Evolutionary conservation across 1,140 invertebrate species (phyloP).

Genomic region (Neodiprion fabricii): DNA sequence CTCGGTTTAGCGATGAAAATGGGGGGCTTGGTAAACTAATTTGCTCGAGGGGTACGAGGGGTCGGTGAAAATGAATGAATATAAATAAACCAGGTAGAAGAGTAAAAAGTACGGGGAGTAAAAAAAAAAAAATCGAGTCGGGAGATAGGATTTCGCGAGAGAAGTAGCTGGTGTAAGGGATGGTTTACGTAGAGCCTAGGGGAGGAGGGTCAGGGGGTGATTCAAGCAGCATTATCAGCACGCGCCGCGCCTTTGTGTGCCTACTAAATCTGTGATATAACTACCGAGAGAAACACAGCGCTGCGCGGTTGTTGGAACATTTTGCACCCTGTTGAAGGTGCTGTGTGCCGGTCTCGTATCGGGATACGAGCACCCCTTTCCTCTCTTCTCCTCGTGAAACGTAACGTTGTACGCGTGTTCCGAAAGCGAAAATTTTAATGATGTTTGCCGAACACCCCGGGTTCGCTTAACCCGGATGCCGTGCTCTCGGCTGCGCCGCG

Average conservation of each 20-base stretch:
- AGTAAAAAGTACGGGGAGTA: neutral
- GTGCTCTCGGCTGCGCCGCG: too few relatives aligned
- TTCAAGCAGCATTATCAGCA: conserved; percentile 57
- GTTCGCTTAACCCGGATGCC: conserved; percentile 13
- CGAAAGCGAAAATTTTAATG: conserved; percentile 47
- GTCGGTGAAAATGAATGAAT: neutral
- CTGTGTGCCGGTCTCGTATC: too few relatives aligned
- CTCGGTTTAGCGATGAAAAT: too few relatives aligned
- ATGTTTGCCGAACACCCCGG: conserved; percentile 42
- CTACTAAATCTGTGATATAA: conserved; percentile 58
- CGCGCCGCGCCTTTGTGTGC: conserved; percentile 55
- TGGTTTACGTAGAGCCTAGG: neutral
- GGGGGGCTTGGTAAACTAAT: too few relatives aligned
- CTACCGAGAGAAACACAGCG: conserved; percentile 19
- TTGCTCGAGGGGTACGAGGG: neutral
- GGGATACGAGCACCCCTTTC: too few relatives aligned
- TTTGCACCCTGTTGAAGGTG: neutral
- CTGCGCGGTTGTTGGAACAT: neutral
- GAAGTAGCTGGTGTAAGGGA: conserved; percentile 14
- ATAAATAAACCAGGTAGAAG: too few relatives aligned
- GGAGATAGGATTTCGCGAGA: conserved; percentile 8
- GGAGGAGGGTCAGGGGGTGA: conserved; percentile 18
- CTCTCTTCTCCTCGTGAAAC: neutral
- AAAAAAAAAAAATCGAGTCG: neutral
- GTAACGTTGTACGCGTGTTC: conserved; percentile 9